A percentile compares a stretch with the other conserved stretches of the same genome.
phyloP scores from a whole-genome alignment of 2,888 invertebrate species.

The Nomada lathburiana region DNA sequence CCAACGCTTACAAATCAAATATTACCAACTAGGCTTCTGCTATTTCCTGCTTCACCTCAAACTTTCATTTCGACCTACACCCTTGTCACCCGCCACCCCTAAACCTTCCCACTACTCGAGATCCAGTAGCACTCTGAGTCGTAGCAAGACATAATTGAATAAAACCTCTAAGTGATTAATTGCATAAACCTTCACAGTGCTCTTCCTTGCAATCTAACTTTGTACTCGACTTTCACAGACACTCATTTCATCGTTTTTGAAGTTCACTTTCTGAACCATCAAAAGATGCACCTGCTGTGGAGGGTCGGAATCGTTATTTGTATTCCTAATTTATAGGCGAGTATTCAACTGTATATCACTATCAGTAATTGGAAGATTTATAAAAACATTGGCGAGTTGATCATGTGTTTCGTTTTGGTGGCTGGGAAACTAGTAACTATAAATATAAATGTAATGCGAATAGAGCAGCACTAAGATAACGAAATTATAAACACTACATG shows the following conservation, averaged over 20 bases:
- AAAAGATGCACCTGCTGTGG: neutral
- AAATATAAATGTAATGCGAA: too few relatives aligned
- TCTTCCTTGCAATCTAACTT: slow-evolving; percentile 61
- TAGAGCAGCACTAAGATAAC: too few relatives aligned
- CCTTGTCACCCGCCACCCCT: slow-evolving; percentile 40
- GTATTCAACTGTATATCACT: neutral
- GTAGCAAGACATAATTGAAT: slow-evolving; percentile 78
- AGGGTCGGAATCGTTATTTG: neutral
- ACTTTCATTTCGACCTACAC: slow-evolving; percentile 50
- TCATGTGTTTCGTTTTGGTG: too few relatives aligned
- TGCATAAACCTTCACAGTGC: slow-evolving; percentile 65
- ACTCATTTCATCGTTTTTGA: slow-evolving; percentile 19
- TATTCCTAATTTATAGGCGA: neutral
- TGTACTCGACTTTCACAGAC: slow-evolving; percentile 62
- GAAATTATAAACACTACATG: too few relatives aligned
- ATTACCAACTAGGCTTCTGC: slow-evolving; percentile 52
- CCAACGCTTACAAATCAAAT: slow-evolving; percentile 55
- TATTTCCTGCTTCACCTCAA: slow-evolving; percentile 29
- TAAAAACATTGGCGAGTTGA: too few relatives aligned
- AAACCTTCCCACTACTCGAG: slow-evolving; percentile 48
- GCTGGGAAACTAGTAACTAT: too few relatives aligned
- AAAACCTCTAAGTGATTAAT: slow-evolving; percentile 81
- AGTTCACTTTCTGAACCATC: slow-evolving; percentile 34
- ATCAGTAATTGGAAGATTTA: too few relatives aligned
- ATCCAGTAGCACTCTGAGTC: slow-evolving; percentile 61